phyloP scores from a whole-genome alignment of 1,140 invertebrate genomes.

The Cheumatopsyche charites region DNA sequence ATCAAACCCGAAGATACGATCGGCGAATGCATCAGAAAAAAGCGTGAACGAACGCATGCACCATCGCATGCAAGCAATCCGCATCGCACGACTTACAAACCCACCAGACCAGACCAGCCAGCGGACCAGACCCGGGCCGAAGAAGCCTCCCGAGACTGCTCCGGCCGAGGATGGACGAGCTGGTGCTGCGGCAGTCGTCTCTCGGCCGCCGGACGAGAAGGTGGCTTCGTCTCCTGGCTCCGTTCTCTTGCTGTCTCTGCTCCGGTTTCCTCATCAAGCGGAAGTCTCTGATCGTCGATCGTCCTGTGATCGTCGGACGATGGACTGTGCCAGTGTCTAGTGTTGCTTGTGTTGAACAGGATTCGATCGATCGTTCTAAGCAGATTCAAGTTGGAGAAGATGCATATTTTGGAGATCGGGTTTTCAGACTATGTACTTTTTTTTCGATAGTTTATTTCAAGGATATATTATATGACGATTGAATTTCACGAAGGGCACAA shows the following conservation, averaged over 20 bases:
- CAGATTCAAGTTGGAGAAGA: not conserved
- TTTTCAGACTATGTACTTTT: conserved; percentile 46
- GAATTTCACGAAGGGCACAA: too few species aligned
- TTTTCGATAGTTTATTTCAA: not conserved
- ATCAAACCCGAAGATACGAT: too few species aligned
- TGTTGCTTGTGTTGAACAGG: conserved; percentile 12
- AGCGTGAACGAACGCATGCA: too few species aligned
- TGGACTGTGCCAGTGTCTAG: conserved; percentile 24
- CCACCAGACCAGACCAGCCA: not conserved
- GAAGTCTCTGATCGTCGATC: not conserved
- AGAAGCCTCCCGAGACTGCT: not conserved
- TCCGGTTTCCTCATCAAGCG: not conserved
- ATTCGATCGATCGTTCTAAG: conserved; percentile 9
- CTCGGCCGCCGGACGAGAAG: not conserved
- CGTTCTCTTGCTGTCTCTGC: not conserved
- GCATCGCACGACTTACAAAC: not conserved
- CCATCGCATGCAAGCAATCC: too few species aligned
- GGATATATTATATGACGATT: too few species aligned
- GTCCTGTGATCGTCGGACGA: not conserved
- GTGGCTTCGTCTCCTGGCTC: not conserved
- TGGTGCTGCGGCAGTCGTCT: not conserved
- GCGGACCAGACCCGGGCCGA: not conserved
- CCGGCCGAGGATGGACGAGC: not conserved
- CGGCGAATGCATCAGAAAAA: too few species aligned
- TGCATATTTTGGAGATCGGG: conserved; percentile 47